Evolutionary conservation across 2,113 vertebrate genomes (phyloP).

Genomic region (Dendropsophus ebraccatus): DNA sequence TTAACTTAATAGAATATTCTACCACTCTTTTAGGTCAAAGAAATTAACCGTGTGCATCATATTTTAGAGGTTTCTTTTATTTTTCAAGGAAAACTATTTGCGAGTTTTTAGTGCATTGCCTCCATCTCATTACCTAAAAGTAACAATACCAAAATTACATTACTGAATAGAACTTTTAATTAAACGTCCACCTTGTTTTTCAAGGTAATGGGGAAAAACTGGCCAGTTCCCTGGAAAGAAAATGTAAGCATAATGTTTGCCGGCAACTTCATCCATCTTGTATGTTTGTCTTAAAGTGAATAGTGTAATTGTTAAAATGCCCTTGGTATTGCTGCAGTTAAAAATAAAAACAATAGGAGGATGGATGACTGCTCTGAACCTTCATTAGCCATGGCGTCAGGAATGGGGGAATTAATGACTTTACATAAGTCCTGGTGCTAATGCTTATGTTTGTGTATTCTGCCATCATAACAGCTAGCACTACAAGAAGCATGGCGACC

Average conservation of each 20-base stretch:
- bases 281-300: constrained; percentile 10
- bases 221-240: not conserved
- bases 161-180: not conserved
- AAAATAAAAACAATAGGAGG: constrained; percentile 55
- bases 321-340: constrained; percentile 40
- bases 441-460: constrained; percentile 45
- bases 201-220: not conserved
- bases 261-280: constrained; percentile 18
- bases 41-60: not conserved
- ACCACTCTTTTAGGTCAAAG: too few species aligned
- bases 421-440: constrained; percentile 51
- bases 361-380: constrained; percentile 52
- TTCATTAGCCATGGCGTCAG: constrained; percentile 39
- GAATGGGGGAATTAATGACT: constrained; percentile 54
- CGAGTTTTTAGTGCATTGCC: not conserved
- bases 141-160: not conserved
- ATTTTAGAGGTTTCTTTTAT: not conserved
- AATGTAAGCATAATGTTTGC: not conserved
- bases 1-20: too few species aligned
- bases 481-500: not conserved
- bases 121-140: not conserved
- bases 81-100: not conserved
- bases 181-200: not conserved
- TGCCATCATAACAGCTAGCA: constrained; percentile 41
- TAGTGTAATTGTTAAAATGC: constrained; percentile 39